Base-by-base conservation (phyloP, 2,797 vertebrate genomes). In the Peromyscus nudipes region DNA sequence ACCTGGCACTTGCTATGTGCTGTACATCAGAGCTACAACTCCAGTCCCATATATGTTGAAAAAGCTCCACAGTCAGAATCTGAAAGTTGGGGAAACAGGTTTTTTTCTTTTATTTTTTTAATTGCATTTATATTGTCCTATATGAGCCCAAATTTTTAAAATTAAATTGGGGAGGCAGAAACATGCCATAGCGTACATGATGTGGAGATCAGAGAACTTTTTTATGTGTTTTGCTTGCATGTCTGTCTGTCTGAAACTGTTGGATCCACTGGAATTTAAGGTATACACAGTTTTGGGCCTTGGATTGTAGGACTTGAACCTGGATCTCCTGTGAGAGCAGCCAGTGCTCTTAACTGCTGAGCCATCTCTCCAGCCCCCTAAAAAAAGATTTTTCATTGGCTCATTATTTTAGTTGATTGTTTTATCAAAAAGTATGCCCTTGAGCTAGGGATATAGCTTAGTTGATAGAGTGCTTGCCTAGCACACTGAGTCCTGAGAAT, bases 371-470 rank as follows among this genome's bases (percentile, higher is more conserved):
- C 62, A 84, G 62, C 3, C 40, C 62, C 27, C 40, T 29, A 34
- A 67, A 40, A 84, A 86, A 52, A 8, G 14, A 6, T 79, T 96
- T 96, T 91, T 91, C 34, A 52, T 67, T 75, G n/a, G 43, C 25
- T 73, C 37, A 16, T 94, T 94, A 65, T 69, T 86, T 52, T 52
- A 86, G 19, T 86, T 67, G 62, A 43, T 84, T 46, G 17, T n/a
- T 95, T 91, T 88, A 91, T 90, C 27, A 75, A 96, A 89, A 57
- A 73, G 85, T 77, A 76, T 9, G 43, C 46, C 46, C 16, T 43
- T 64, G 60, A 60, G 25, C 7, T 43, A 16, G 37, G 60, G 37
- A 4, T 43, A 17, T 31, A 31, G 27, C 31, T 85, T 25, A 67
- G 64, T 85, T 67, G 43, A 17, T 67, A 85, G 43, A 46, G 12